Evolutionary conservation across 1,140 invertebrate species (phyloP), one percentile per base, ranked within the genome.

Genomic region (Prorops nasuta): DNA sequence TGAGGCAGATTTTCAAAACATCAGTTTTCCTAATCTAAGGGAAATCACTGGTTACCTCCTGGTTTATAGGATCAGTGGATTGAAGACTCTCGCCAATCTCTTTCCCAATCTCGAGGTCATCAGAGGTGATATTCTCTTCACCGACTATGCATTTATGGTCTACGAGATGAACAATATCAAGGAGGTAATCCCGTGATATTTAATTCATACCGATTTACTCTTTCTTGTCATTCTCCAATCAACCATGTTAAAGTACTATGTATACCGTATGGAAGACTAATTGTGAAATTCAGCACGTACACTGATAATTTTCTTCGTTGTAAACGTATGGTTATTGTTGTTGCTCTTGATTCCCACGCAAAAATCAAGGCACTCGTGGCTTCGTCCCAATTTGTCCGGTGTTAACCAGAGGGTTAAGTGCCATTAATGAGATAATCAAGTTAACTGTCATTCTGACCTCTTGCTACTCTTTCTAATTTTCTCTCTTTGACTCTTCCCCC

Each of bases 21-120:
- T 83, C 10, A 71, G 52, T 32, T 88, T 84, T 69, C 86, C 86
- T 2, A 72, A 81, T 41, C 56, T 83, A 3, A 63, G 74, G 16
- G 74, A 90, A 72, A 87, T 91, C 43, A 89, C 87, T 2, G 85
- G 82, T 21, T 88, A 85, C 66, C 65, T 91, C 9, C 63, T 90
- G 1, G 42, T 90, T 2, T 89, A 83, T 60, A 74, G 85, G 44
- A 84, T 85, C 7, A 79, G 79, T 52, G 84, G 83, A 10, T 67
- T 82, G 21, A 65, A 64, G 36, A 77, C 68, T 15, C 54, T 82
- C 16, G 69, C 64, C 7, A 64, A 73, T 20, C 54, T 82, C 20
- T 81, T 82, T 59, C 80, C 80, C 1, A 91, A 91, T 73, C 74
- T 92, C 50, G 74, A 86, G 4, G 84, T 91, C 8, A 92, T 92